A percentile compares a stretch with the other conserved stretches of the same genome.
phyloP scores from a whole-genome alignment of 1,140 invertebrate genomes.

The Onthophagus taurus region DNA sequence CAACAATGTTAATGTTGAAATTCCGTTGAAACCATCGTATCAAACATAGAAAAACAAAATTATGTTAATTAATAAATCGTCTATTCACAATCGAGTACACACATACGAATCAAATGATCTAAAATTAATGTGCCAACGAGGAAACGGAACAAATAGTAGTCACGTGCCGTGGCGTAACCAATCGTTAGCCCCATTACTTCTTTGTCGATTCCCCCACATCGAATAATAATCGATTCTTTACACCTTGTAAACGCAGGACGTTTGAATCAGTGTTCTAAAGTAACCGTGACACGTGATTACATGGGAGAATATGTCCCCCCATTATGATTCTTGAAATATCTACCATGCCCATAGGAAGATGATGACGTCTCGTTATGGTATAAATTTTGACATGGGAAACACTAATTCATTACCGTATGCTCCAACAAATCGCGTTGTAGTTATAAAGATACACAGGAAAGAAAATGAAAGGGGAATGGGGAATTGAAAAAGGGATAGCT shows the following conservation, averaged over 20 bases:
- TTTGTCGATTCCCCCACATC: conserved; percentile 17
- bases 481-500: no score
- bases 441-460: no score
- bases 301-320: conserved; percentile 25
- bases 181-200: conserved; percentile 16
- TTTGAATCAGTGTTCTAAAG: conserved; percentile 20
- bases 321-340: no score
- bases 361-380: conserved; percentile 11
- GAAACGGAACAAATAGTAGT: conserved; percentile 18
- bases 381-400: conserved; percentile 8
- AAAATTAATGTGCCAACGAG: conserved; percentile 14
- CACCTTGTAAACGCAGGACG: conserved; percentile 29
- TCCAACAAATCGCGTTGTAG: no score
- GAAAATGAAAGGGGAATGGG: no score
- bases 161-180: conserved; percentile 29
- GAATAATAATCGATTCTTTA: conserved; percentile 27
- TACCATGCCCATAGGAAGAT: conserved; percentile 3
- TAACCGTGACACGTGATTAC: conserved; percentile 27
- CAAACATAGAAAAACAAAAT: no score
- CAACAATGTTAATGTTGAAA: no score
- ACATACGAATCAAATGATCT: conserved; percentile 13
- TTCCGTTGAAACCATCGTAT: no score
- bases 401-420: background rate
- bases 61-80: no score
- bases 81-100: no score